These are phyloP conservation scores for Regulus satrapa DNA, from an alignment of 2,113 vertebrate genomes.

Conservation along the genomic window DNA sequence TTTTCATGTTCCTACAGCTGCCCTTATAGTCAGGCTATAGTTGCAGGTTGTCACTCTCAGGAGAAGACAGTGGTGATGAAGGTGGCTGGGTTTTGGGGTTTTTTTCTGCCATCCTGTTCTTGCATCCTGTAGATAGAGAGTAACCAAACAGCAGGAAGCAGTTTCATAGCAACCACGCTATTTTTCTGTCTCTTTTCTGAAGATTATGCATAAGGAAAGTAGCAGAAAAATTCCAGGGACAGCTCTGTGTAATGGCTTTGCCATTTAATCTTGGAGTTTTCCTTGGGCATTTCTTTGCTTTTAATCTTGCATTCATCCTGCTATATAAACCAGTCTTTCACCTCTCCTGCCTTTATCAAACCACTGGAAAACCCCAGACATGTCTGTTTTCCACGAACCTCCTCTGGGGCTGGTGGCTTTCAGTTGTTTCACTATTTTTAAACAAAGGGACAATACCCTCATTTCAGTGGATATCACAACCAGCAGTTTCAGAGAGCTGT, in stretches of 20 bases:
- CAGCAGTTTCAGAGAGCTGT: neutral
- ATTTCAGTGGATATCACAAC: neutral
- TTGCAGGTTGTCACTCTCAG: neutral
- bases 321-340: neutral
- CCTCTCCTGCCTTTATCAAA: neutral
- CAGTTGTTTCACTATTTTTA: neutral
- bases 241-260: neutral
- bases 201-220: neutral
- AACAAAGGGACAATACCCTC: neutral
- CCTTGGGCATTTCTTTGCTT: neutral
- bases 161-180: conserved; percentile 21
- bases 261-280: neutral
- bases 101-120: neutral
- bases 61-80: neutral
- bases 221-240: neutral
- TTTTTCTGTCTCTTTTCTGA: neutral
- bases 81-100: neutral
- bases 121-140: conserved; percentile 12
- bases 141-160: conserved; percentile 6
- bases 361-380: neutral
- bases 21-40: neutral
- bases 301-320: neutral
- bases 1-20: neutral
- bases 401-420: neutral
- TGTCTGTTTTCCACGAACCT: neutral